Evolutionary conservation across 2,113 vertebrate species (phyloP), one percentile per base, ranked within the genome.

Genomic region (Parus major): DNA sequence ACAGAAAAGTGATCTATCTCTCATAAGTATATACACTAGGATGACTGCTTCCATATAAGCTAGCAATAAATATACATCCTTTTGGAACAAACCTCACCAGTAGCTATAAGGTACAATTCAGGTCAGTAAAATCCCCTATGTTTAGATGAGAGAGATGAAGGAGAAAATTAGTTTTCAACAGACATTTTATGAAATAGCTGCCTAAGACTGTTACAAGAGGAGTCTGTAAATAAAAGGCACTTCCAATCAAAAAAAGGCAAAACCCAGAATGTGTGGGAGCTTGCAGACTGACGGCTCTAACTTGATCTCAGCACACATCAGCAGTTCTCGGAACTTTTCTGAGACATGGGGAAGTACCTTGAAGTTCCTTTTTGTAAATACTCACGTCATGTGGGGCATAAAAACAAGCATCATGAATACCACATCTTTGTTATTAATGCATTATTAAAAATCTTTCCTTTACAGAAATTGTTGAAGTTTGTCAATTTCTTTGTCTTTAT

Each of bases 311-410:
- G 63, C 63, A 36, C 42, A 44, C 7, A 68, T 16, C 44, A 72
- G 27, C 41, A 76, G 15, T 9, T 78, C 14, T 29, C 42, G 64
- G 31, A 84, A 70, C n/a, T 72, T 90, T 2, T 1, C 22, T 31
- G 56, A 78, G 65, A 75, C 7, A 29, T 3, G 5, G 31, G 2
- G 14, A 53, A 72, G 24, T 64, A 60, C 22, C 49, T 82, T 44
- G 53, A 68, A 85, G 4, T 11, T 22, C 10, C 7, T 71, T 87
- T 86, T 15, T 7, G 3, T 29, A 71, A 86, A 63, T 49, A 71
- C 0, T 4, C 6, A 25, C 69, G 11, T 33, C 24, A 66, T 2
- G 0, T 36, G 28, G 12, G 5, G 9, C 31, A 33, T 73, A 24
- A 91, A 80, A 90, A 92, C 49, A 21, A 36, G 12, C 35, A 82